A percentile compares a stretch with the other conserved stretches of the same genome.
phyloP scores from a whole-genome alignment of 2,797 vertebrate genomes.

The Neopelma chrysocephalum region DNA sequence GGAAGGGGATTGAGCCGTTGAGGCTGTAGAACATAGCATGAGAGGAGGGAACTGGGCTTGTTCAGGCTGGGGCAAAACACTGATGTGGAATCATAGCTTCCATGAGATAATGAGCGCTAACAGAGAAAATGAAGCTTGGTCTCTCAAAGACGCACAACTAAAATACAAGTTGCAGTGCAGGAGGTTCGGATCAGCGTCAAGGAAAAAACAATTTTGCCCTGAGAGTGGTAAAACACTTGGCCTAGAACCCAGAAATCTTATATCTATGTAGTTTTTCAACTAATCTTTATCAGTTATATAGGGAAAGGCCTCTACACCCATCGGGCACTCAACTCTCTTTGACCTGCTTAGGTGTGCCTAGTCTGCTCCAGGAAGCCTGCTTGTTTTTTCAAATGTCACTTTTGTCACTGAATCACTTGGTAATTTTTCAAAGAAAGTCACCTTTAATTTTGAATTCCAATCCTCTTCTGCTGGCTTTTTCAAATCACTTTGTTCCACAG shows the following conservation, averaged over 20 bases:
- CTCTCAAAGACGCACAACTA: not conserved
- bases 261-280: not conserved
- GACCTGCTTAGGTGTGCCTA: not conserved
- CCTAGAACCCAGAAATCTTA: not conserved
- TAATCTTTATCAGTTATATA: not conserved
- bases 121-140: not conserved
- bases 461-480: not conserved
- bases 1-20: not conserved
- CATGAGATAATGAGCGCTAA: not conserved
- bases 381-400: not conserved
- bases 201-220: not conserved
- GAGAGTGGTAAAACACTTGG: not conserved
- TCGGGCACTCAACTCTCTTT: not conserved
- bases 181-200: not conserved
- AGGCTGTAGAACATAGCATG: not conserved
- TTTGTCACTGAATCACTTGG: not conserved
- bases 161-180: not conserved
- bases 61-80: not conserved
- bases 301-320: not conserved
- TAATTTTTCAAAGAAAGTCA: not conserved
- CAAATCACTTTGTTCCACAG: not conserved
- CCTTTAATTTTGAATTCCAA: not conserved
- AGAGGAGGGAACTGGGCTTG: not conserved
- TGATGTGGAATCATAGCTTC: fast-evolving
- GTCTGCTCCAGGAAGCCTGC: not conserved